Evolutionary conservation across 2,113 vertebrate species (phyloP), one percentile per base, ranked within the genome.

Genomic region (Brienomyrus brachyistius): DNA sequence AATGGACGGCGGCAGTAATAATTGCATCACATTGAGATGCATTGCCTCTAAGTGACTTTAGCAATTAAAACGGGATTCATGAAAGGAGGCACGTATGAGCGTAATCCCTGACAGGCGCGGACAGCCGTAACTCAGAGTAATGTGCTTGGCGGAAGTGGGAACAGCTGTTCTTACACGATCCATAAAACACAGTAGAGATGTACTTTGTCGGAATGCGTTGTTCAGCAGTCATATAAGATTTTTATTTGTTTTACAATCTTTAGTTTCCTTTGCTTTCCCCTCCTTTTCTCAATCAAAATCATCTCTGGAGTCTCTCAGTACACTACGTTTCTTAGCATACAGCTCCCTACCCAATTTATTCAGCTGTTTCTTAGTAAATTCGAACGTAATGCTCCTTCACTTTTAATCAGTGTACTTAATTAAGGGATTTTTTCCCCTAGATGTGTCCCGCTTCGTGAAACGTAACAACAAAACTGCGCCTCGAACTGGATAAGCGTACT

Each of bases 121-220:
- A 62, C 52, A 13, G 77, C 54, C 27, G 56, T 50, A 88, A 89
- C 89, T 91, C 51, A 87, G 45, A 35, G 45, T 40, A 82, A 83
- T 89, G 62, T 74, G 23, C 77, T 80, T 31, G 45, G 21, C 19
- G 27, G n/a, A 87, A 54, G 48, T 31, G 54, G 23, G 88, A 89
- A 88, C 50, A 88, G 89, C 77, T 90, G 87, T 86, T 35, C 86
- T 54, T 74, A 59, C 88, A 27, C 45, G 52, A 86, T 40, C 77
- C 84, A 86, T 88, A 86, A 51, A 92, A 74, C n/a, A 86, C 90
- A n/a, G 82, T 19, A 84, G 45, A 84, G 87, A 92, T 89, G 90
- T 35, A 51, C n/a, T 40, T 40, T 3, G 21, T 89, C 87, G 80
- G 89, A 89, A 74, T 89, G 17, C 13, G 2, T 56, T 62, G 50